Base-by-base conservation (phyloP, 2,797 vertebrate species). In the Morelia viridis region DNA sequence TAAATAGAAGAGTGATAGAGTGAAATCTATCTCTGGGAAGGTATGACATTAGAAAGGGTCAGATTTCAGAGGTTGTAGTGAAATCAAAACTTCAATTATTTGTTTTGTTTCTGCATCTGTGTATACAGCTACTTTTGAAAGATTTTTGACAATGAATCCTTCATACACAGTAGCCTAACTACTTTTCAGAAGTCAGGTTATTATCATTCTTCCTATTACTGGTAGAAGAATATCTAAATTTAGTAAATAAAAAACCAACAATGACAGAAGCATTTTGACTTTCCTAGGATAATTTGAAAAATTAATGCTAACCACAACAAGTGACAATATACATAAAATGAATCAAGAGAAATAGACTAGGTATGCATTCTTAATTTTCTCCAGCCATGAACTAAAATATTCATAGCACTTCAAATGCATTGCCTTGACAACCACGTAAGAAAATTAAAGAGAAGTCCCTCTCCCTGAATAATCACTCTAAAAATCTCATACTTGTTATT, bases 351-450 rank as follows among this genome's bases (percentile, higher is more conserved):
- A 89, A 89, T 85, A 4, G 85, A 89, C 62, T 60, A 57, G 53
- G 53, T 62, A 92, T 80, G 83, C 22, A 65, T 85, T 85, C 87
- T 46, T 56, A 68, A 61, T 68, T 57, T 88, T 62, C 87, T 60
- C 31, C 62, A 68, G 35, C 24, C 17, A 57, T 57, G 61, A 24
- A 57, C 62, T 89, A 68, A 92, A 89, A 85, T 92, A 89, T 89
- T 92, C 76, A 83, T 89, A 65, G 50, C 50, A 50, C 26, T 85
- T 64, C 57, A 92, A 68, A 89, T 57, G 50, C 53, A 85, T 89
- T 83, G 68, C 80, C 53, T 85, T 85, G 91, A 89, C 80, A 92
- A 89, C 87, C 87, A 71, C 26, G 12, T 26, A 92, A 85, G 26
- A 57, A 57, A 89, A 85, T 28, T 76, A 57, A 84, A 56, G 89